Base-by-base conservation (phyloP, 2,888 invertebrate genomes). In the Tupiocoris notatus region DNA sequence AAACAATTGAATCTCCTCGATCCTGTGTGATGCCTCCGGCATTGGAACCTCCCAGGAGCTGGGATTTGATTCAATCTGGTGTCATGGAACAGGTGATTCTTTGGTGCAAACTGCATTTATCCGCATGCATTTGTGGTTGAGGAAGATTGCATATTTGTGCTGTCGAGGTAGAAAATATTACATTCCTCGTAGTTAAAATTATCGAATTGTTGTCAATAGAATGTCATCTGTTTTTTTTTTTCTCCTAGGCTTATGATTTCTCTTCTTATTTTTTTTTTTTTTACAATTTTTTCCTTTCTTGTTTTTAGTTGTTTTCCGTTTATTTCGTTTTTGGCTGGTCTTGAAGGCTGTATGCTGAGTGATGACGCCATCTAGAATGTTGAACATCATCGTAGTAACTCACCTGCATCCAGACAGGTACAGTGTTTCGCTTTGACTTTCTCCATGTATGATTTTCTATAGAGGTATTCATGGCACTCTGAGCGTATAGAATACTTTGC, bases 31-130 rank as follows among this genome's bases (percentile, higher is more conserved):
- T 82, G 24, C 83, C 83, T 24, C 83, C 83, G 54, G 81, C 82
- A 1, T 79, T 82, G 22, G 81, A 83, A 77, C 83, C 83, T 12
- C 82, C 83, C 16, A 79, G 82, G 20, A 83, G 83, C 63, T 83
- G 83, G 82, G 82, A 82, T 77, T 80, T 83, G 3, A 82, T 83
- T 70, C 82, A 83, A 78, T 81, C 82, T 25, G 82, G 82, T 56
- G 82, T 82, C 75, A 82, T 82, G 62, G 82, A 82, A 78, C 79
- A 80, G 79, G 81, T 81, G 75, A 75, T 57, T 66, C 16, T 16
- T 39, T 17, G 62, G 59, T 59, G 59, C 6, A 18, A n/a, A 22
- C 22, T 12, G 64, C 22, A 20, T 21, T 7, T 63, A 18, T n/a
- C 62, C 24, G 71, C 68, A 68, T 68, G 59, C 22, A 16, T 65